Evolutionary conservation across 1,140 invertebrate genomes (phyloP).

Genomic region (Gryon sp.): DNA sequence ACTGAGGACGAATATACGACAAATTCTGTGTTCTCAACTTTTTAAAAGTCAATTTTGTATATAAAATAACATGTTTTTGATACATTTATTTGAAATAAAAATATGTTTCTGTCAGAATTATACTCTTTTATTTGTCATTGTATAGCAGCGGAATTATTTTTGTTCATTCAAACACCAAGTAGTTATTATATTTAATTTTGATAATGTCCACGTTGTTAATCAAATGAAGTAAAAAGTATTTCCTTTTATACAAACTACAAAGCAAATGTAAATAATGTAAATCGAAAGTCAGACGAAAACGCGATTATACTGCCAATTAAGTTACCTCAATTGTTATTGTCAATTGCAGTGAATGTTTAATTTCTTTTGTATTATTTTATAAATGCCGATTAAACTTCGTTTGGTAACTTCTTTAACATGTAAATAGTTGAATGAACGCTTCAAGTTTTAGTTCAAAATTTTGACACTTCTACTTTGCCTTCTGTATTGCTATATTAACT

Average conservation of each 20-base stretch:
- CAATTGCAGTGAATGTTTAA: background rate
- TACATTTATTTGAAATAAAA: slow-evolving; percentile 6
- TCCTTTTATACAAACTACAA: too few relatives aligned
- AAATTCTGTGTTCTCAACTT: slow-evolving; percentile 11
- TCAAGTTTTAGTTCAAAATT: slow-evolving; percentile 11
- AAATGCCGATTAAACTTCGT: too few relatives aligned
- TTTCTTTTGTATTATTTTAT: too few relatives aligned
- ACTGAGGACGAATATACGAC: background rate
- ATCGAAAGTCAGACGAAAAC: background rate
- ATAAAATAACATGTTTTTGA: slow-evolving; percentile 18
- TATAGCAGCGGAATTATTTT: too few relatives aligned
- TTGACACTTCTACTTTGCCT: slow-evolving; percentile 17
- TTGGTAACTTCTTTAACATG: slow-evolving; percentile 5
- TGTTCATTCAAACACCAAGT: too few relatives aligned
- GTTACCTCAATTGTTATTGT: background rate
- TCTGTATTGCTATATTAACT: slow-evolving; percentile 19
- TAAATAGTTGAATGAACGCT: slow-evolving; percentile 10
- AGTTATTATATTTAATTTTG: too few relatives aligned
- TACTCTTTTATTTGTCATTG: background rate
- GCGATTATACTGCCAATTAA: slow-evolving; percentile 17
- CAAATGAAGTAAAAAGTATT: too few relatives aligned
- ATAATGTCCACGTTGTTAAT: too few relatives aligned
- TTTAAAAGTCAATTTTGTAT: slow-evolving; percentile 37
- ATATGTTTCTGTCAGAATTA: slow-evolving; percentile 5
- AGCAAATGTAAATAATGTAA: too few relatives aligned